Conservation (phyloP, 2,113 vertebrate species). For the Pelobates fuscus region DNA sequence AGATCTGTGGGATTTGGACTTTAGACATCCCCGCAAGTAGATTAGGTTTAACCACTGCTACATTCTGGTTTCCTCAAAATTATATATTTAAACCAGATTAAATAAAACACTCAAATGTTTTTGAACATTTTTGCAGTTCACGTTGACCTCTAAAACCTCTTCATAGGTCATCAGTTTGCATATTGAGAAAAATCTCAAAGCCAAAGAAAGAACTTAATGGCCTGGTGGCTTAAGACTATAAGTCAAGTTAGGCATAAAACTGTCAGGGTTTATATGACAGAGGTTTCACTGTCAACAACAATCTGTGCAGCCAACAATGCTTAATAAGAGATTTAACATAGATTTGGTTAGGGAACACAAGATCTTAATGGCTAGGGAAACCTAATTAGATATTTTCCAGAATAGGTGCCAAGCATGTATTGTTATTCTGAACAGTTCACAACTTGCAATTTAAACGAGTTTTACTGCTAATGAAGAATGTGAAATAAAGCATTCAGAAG, state of each 20-base stretch:
- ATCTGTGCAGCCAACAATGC: conserved; percentile 9
- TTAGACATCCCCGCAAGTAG: too few relatives aligned
- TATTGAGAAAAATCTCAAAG: conserved; percentile 12
- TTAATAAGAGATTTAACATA: conserved; percentile 24
- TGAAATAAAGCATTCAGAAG: conserved; percentile 36
- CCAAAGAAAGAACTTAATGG: conserved; percentile 30
- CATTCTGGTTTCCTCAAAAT: too few relatives aligned
- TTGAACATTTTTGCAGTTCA: too few relatives aligned
- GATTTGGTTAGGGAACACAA: too few relatives aligned
- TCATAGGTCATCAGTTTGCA: conserved; percentile 8
- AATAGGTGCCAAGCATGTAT: conserved; percentile 33
- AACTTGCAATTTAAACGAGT: conserved; percentile 46
- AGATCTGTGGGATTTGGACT: too few relatives aligned
- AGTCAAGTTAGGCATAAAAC: conserved; percentile 8
- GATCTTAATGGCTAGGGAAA: too few relatives aligned
- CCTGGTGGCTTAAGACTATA: background rate
- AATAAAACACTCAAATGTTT: too few relatives aligned
- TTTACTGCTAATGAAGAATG: conserved; percentile 42
- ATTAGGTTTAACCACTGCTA: too few relatives aligned
- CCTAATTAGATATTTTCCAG: conserved; percentile 36
- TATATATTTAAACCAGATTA: too few relatives aligned
- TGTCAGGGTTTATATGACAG: background rate
- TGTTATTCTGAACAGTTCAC: conserved; percentile 43
- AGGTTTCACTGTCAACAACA: conserved; percentile 14
- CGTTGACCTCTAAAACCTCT: too few relatives aligned